A percentile compares a stretch with the other conserved stretches of the same genome.
Conservation (phyloP, 2,797 vertebrate genomes). For the Oceanodroma leucorhoa region DNA sequence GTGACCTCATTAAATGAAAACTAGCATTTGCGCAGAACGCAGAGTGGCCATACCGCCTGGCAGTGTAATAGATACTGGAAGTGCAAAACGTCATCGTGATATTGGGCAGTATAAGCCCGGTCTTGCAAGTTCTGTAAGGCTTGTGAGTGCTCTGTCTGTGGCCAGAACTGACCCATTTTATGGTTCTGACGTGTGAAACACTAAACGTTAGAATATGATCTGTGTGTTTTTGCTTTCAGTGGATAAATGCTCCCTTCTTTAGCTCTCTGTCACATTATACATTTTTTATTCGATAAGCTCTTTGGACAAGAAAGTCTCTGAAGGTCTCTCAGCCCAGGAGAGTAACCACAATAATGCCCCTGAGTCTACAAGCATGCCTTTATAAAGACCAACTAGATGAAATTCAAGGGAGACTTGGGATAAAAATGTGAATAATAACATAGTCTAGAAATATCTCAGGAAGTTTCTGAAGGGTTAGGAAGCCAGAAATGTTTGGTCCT, state of each 20-base stretch:
- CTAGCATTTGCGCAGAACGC: neutral
- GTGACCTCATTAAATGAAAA: neutral
- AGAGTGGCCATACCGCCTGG: neutral
- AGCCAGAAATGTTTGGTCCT: neutral
- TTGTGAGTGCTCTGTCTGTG: neutral
- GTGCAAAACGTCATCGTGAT: neutral
- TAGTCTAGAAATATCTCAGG: neutral
- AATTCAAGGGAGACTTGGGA: neutral
- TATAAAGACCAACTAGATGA: neutral
- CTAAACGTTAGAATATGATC: neutral
- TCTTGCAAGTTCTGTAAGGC: neutral
- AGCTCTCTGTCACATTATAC: neutral
- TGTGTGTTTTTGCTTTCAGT: neutral
- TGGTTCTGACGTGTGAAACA: neutral
- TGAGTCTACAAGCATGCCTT: neutral
- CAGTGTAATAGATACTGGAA: neutral
- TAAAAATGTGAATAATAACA: neutral
- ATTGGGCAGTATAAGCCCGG: neutral
- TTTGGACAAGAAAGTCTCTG: neutral
- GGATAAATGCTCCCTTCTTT: neutral
- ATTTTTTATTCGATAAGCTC: neutral
- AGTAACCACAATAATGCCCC: neutral
- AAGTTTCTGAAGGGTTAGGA: neutral
- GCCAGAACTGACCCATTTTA: neutral
- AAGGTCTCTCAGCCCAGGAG: neutral